Conservation (phyloP, 2,888 invertebrate genomes). For the Drosophila ezoana region DNA sequence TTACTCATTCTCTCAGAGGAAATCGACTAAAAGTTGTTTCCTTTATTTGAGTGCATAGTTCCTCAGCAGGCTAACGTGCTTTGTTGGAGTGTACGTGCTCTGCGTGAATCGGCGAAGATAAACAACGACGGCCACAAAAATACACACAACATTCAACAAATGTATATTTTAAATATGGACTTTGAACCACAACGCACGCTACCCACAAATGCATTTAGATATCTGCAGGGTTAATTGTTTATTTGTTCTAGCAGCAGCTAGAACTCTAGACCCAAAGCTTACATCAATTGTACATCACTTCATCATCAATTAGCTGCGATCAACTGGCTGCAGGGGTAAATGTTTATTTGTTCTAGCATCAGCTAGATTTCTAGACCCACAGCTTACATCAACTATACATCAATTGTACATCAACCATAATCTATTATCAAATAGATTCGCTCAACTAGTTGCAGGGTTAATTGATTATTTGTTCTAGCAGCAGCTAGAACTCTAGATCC, state of each 20-base stretch:
- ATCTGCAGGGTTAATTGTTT: neutral
- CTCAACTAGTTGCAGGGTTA: slow-evolving; percentile 1
- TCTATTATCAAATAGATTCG: slow-evolving; percentile 34
- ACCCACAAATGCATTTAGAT: slow-evolving; percentile 2
- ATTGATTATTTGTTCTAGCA: too few species aligned
- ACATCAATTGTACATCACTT: too few species aligned
- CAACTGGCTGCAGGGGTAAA: neutral
- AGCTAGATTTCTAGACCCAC: neutral
- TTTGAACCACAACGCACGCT: slow-evolving; percentile 1
- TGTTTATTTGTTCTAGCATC: slow-evolving; percentile 3
- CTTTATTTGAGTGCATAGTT: neutral
- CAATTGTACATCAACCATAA: slow-evolving; percentile 17
- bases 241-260: too few species aligned
- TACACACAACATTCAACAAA: too few species aligned
- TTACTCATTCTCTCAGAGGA: neutral
- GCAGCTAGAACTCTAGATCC: too few species aligned
- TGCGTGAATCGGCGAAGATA: neutral
- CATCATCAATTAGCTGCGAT: too few species aligned
- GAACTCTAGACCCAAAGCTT: too few species aligned
- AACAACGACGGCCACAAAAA: neutral
- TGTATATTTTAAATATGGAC: neutral
- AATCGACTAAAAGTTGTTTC: neutral
- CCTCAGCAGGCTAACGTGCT: neutral
- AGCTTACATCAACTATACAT: slow-evolving; percentile 7
- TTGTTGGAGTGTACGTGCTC: slow-evolving; percentile 2